Evolutionary conservation across 2,113 vertebrate genomes (phyloP), one percentile per base, ranked within the genome.

Genomic region (Sinocyclocheilus anshuiensis): DNA sequence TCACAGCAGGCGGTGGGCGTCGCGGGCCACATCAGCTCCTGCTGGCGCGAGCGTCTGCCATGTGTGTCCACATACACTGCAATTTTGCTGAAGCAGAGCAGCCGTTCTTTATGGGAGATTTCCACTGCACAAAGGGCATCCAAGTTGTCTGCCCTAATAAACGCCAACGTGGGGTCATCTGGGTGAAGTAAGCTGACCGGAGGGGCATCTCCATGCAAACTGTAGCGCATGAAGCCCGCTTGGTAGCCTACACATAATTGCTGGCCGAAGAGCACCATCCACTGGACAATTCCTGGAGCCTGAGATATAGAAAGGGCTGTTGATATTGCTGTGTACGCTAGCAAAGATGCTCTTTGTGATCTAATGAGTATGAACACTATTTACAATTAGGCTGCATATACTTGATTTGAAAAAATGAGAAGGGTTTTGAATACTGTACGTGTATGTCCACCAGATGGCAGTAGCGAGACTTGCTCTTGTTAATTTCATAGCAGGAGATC

Each of bases 11-110:
- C 91, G 42, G 93, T 96, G 91, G 98, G 98, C 81, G 90, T 88
- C 12, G 98, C 97, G 0, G 98, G 98, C 98, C 98, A 99, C 98
- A 98, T 98, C 89, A 99, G 83, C 92, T 99, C 98, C 92, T 99
- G 98, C 53, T 99, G 98, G 18, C 98, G 96, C 0, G 98, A 99
- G 89, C 98, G 94, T 77, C 98, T 96, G 57, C 98, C 98, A 91
- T 99, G 97, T 45, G 97, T 97, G 95, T 99, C 98, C 55, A 98
- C 97, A 42, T 99, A 99, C 85, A 99, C 92, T 4, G 97, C 98
- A 16, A 99, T 96, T 94, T 95, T 92, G 92, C 94, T 97, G 96
- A 99, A 99, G 96, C 98, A 99, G 93, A 99, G 96, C 95, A 99
- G 95, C 90, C 97, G 96, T 90, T 99, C 98, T 91, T 99, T 99